Evolutionary conservation across 2,113 vertebrate genomes (phyloP).

Genomic region (Urocolius indicus): DNA sequence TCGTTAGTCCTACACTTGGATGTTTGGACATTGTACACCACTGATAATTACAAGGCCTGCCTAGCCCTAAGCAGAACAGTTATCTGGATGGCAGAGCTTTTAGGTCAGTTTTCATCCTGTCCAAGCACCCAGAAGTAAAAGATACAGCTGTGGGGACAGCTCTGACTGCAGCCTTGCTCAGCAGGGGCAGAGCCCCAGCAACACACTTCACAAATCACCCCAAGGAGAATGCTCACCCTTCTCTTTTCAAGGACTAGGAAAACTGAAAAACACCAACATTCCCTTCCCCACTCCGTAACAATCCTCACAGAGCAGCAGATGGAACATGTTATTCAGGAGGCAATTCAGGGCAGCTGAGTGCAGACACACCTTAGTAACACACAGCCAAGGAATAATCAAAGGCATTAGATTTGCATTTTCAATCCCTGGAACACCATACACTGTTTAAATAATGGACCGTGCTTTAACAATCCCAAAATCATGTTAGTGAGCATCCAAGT

Average conservation of each 20-base stretch:
- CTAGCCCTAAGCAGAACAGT: no score
- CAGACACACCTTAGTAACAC: background rate
- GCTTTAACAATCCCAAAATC: background rate
- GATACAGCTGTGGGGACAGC: background rate
- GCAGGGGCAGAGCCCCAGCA: background rate
- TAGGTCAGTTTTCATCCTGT: no score
- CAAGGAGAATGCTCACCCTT: slow-evolving; percentile 27
- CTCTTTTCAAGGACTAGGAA: slow-evolving; percentile 45
- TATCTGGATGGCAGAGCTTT: no score
- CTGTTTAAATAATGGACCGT: background rate
- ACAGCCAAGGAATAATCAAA: background rate
- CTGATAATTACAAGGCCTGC: no score
- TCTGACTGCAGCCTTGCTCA: background rate
- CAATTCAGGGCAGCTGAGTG: background rate
- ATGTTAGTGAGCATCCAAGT: background rate
- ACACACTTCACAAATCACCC: slow-evolving; percentile 23
- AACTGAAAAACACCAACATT: background rate
- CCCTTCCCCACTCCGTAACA: background rate
- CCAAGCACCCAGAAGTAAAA: no score
- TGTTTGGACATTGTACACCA: no score
- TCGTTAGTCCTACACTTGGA: no score
- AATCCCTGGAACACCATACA: background rate
- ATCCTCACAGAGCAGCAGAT: background rate
- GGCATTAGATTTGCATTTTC: background rate
- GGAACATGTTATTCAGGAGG: background rate